Base-by-base conservation (phyloP, 2,113 vertebrate genomes). In the Coregonus clupeaformis region DNA sequence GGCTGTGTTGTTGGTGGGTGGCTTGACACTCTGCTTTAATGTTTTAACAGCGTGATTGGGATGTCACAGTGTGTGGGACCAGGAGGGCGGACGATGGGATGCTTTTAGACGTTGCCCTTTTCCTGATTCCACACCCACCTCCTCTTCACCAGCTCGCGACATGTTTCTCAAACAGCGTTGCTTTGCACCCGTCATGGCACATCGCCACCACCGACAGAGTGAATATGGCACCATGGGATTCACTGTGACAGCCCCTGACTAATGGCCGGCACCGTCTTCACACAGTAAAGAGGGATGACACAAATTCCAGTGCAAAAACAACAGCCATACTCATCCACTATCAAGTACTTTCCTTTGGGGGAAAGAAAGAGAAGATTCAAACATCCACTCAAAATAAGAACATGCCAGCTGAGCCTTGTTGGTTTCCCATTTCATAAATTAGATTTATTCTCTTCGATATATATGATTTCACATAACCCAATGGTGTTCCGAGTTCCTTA, bases 121-220 rank as follows among this genome's bases (percentile, higher is more conserved):
- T 90, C 89, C 71, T 29, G 78, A 83, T 89, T 91, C 86, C 86
- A 92, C 90, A 93, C 90, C 93, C 90, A 92, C 92, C 92, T 93
- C 91, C 87, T 90, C 89, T 91, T 92, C 87, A 93, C 92, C 93
- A 93, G 92, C 88, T 88, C 71, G 68, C 77, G 75, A 89, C 91
- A 89, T 90, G 92, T 89, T 90, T 81, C 79, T 29, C 80, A 89
- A 91, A 90, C 88, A 84, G 88, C 71, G 77, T 70, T 84, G 84
- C 82, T 91, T 84, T 86, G 86, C 89, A 90, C 82, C 89, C 77
- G 88, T 93, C 91, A 78, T 6, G 59, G 63, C 75, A 1, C 16
- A 90, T 91, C 82, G 82, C 74, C 4, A 68, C 72, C 47, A 2
- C 69, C 47, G 82, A 91, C 27, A 76, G 72, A 69, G 9, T 36